Conservation (phyloP, 2,888 invertebrate species). For the Entomobrya proxima region DNA sequence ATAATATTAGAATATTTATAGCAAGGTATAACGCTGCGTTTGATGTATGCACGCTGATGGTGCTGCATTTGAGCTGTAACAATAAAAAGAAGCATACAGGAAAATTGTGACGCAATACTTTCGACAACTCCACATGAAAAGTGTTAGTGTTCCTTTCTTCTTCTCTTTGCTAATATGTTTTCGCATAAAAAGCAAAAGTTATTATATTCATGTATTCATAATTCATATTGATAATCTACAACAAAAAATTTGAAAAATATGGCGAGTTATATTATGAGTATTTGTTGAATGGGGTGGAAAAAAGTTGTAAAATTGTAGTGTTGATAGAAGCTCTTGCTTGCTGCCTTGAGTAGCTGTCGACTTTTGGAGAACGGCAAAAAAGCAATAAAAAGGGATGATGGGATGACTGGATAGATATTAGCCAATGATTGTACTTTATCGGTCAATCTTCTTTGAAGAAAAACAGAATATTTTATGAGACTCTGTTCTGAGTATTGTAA, state of each 20-base stretch:
- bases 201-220: constrained; percentile 37
- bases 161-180: too few relatives aligned
- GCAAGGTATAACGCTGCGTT: not conserved
- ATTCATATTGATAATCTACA: not conserved
- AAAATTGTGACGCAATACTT: constrained; percentile 37
- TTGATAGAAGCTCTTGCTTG: not conserved
- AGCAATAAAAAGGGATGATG: not conserved
- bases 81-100: not conserved
- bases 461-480: not conserved
- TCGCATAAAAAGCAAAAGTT: constrained; percentile 1
- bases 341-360: not conserved
- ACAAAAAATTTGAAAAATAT: not conserved
- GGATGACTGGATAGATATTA: not conserved
- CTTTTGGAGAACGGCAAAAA: not conserved
- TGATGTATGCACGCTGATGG: not conserved
- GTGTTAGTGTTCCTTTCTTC: constrained; percentile 21
- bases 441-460: not conserved
- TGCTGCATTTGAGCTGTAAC: not conserved
- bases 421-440: constrained; percentile 13
- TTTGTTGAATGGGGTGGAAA: constrained; percentile 4
- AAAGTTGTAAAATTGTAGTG: not conserved
- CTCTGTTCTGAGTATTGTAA: not conserved
- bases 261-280: constrained; percentile 4
- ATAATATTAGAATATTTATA: not conserved
- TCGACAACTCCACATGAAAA: constrained; percentile 27